Evolutionary conservation across 2,888 invertebrate species (phyloP), one percentile per base, ranked within the genome.

Genomic region (Eustalomyia histrio): DNA sequence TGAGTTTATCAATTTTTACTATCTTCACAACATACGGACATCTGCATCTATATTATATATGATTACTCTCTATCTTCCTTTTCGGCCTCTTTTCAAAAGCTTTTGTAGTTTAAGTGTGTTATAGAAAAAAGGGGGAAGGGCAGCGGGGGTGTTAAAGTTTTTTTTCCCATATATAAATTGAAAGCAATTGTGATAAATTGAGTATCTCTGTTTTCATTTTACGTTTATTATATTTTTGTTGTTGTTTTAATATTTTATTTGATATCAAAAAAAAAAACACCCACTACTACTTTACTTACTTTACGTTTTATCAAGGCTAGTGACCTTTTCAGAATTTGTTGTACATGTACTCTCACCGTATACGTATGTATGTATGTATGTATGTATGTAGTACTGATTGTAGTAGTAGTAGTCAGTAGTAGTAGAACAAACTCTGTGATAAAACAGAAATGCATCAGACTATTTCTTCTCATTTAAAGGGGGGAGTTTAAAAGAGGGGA

Each of bases 181-280:
- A 78, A 81, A 81, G 81, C 78, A 81, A 81, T 81, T 81, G 81
- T 81, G 74, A 81, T 81, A 81, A 81, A 81, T 81, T 81, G 78
- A 81, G 78, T 81, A 78, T 81, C 74, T 81, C 81, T 78, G 81
- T 78, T 75, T 75, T 78, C 61, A 75, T 67, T 81, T 80, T 79
- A 71, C 76, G 61, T 80, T 74, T 68, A 74, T 83, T 75, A 71
- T 29, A 7, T 65, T 73, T 63, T 18, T 55, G 33, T 60, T 55
- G 33, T 60, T 29, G 29, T 7, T 29, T 29, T 29, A 6, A 29
- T 29, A 29, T 29, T 39, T 21, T 21, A 35, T 29, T 63, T 50
- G 18, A 63, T 65, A 74, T 39, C 55, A 35, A 24, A 71, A 18
- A 43, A 24, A 29, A 73, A 69, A 73, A 82, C 79, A 60, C 79